Evolutionary conservation across 53 echinoderm and acorn worm species (phyloP), one percentile per base, ranked within the genome.

Genomic region (Crossaster papposus): DNA sequence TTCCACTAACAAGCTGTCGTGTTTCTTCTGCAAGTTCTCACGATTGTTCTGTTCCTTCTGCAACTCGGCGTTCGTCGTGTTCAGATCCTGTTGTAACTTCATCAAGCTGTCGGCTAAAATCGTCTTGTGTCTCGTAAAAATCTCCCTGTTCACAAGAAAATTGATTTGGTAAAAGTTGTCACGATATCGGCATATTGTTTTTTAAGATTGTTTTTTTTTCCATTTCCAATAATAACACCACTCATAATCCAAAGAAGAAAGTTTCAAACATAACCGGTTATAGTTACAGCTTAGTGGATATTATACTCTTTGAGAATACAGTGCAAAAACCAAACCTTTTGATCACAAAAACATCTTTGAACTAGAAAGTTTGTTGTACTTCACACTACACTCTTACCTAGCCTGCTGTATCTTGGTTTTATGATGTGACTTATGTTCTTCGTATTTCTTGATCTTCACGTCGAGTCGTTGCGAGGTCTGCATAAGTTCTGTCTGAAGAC

Each of bases 401-500:
- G 98, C 98, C 79, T 94, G 93, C 51, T 97, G 96, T 37, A 97
- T 78, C 81, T 97, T 97, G 89, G 79, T 95, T 83, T 95, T 96
- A 58, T 94, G 92, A 72, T 98, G 94, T 2, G 65, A 30, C 77
- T 96, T 98, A 58, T 96, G 91, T 34, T 94, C 94, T 53, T 96
- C 92, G 62, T 98, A 93, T 80, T 94, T 93, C 18, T 80, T 90
- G 85, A 93, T 87, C 86, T 94, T 93, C 17, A 82, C 90, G 29
- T 98, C 94, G 7, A 96, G 89, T 79, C 94, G 93, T 64, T 87
- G 83, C 2, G 64, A 80, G 32, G 90, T 81, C 89, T 91, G 91
- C 30, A 77, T 37, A 2, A 96, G 89, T 64, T 98, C 98, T 4
- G 92, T 85, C 85, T 94, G 94, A 24, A 98, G 83, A 64, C 87